phyloP scores from a whole-genome alignment of 2,113 vertebrate genomes.

The Pituophis catenifer region DNA sequence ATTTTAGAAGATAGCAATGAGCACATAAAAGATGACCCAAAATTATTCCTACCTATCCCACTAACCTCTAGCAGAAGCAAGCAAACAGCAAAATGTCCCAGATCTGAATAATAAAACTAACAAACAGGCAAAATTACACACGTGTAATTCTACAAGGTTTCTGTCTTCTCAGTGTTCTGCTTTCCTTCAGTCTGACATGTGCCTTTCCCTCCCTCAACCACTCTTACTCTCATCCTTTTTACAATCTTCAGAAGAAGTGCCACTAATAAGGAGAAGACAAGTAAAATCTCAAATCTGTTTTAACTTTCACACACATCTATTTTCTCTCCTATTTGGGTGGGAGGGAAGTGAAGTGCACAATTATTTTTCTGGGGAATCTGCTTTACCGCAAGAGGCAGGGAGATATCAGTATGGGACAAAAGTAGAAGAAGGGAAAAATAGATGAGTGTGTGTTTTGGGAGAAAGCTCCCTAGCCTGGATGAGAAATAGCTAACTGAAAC shows the following conservation, averaged over 20 bases:
- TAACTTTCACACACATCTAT: constrained; percentile 46
- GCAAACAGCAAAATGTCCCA: not conserved
- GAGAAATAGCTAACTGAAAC: constrained; percentile 21
- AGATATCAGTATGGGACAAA: not conserved
- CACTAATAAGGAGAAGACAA: constrained; percentile 25
- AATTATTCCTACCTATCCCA: not conserved
- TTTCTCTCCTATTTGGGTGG: not conserved
- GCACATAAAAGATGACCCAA: not conserved
- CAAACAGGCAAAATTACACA: not conserved
- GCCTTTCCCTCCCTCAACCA: not conserved
- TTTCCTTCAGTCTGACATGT: not conserved
- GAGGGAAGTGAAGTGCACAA: not conserved
- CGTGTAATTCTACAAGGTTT: accelerated
- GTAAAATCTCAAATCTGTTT: constrained; percentile 36
- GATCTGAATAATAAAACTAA: not conserved
- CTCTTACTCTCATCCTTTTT: not conserved
- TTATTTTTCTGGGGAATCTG: not conserved
- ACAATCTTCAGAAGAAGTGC: not conserved
- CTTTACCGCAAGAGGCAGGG: not conserved
- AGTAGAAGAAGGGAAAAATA: not conserved
- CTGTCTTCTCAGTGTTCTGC: not conserved
- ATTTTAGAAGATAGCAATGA: not conserved
- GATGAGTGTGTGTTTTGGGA: not conserved
- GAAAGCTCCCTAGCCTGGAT: not conserved
- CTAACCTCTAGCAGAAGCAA: not conserved